Conservation (phyloP, 2,888 invertebrate species). For the Aspidiotus rigidus region DNA sequence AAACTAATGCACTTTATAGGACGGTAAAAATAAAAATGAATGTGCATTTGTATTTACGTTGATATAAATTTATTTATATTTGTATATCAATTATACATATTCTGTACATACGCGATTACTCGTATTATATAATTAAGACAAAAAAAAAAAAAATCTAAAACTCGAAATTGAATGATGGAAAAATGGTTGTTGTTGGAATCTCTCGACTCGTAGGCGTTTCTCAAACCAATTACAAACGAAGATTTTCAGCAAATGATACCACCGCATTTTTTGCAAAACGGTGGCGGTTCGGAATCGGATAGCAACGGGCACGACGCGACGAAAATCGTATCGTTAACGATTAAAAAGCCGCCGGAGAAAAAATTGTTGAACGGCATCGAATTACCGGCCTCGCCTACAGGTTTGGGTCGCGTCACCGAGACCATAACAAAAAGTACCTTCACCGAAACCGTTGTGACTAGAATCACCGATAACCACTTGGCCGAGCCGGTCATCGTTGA, state of each 20-base stretch:
- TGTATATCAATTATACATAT: too few relatives aligned
- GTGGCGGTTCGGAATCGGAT: conserved; percentile 23
- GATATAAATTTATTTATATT: neutral
- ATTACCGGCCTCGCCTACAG: conserved; percentile 72
- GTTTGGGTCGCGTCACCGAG: conserved; percentile 81
- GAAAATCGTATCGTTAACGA: conserved; percentile 66
- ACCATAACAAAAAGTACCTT: conserved; percentile 92
- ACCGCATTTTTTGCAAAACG: conserved; percentile 64
- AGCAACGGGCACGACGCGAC: conserved; percentile 21
- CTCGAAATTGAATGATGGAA: conserved; percentile 1
- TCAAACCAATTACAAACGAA: conserved; percentile 79
- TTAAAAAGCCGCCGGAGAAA: conserved; percentile 60
- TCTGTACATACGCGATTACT: too few relatives aligned
- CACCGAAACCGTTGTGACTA: conserved; percentile 88
- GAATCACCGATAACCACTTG: conserved; percentile 86
- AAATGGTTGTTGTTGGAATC: neutral
- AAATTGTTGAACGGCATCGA: conserved; percentile 57
- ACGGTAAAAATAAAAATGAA: too few relatives aligned
- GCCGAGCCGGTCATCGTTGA: conserved; percentile 76
- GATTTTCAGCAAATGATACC: conserved; percentile 94
- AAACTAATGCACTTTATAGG: conserved; percentile 20
- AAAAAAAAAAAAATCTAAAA: conserved; percentile 6
- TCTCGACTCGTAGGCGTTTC: conserved; percentile 27
- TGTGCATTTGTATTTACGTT: neutral
- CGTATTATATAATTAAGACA: neutral